Evolutionary conservation across 2,797 vertebrate genomes (phyloP), one percentile per base, ranked within the genome.

Genomic region (Spinus pinus): DNA sequence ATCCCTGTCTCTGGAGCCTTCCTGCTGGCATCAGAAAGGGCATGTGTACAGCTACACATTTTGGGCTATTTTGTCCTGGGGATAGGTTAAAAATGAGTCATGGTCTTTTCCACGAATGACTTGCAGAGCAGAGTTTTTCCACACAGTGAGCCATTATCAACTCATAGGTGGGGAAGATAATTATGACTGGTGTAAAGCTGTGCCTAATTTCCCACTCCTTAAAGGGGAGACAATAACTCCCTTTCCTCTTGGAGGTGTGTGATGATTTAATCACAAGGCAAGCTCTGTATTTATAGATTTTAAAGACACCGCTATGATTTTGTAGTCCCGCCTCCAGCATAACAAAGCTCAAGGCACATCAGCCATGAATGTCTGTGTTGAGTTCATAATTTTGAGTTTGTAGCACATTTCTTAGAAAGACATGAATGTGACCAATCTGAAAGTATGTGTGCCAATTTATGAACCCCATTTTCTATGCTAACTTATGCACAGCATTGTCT

Each of bases 71-170:
- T 94, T 94, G 61, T 91, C 87, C 6, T 58, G 72, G 75, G 51
- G 53, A 72, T 80, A 91, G 72, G 85, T 86, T 93, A 90, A 91
- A 94, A 91, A 78, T 95, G 85, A 96, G 53, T 95, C 94, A 95
- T 60, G 81, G 86, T 84, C 51, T 69, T 93, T 95, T 94, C 91
- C 53, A 39, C 7, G 2, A 93, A 90, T 93, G 84, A 67, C 28
- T 86, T 0, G 25, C 53, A 15, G 53, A 86, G 81, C 0, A 0
- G 71, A 85, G 54, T 78, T 88, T 91, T 95, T 91, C 89, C 65
- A 69, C 82, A 37, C 87, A 44, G 89, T n/a, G 69, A 90, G 35
- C 42, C 79, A 92, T 94, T 94, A 83, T 20, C 72, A 95, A 82
- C 69, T 85, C 79, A 89, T 94, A 94, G 72, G 75, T 94, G 61